A percentile compares a stretch with the other conserved stretches of the same genome.
These are phyloP conservation scores for Ctenodactylus gundi DNA, from an alignment of 2,113 vertebrate genomes.

Conservation along the genomic window DNA sequence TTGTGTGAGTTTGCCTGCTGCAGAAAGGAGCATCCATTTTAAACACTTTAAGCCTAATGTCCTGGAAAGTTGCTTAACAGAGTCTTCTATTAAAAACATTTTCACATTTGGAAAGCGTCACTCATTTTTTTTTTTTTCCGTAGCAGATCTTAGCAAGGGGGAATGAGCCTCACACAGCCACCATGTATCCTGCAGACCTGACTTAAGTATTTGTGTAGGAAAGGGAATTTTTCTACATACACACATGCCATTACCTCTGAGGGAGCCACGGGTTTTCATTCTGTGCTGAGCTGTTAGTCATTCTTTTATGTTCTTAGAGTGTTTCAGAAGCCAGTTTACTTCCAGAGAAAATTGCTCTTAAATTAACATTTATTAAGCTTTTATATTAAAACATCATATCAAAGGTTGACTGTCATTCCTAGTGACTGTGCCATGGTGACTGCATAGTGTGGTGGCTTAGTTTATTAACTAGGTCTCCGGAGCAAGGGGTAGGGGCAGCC, in stretches of 20 bases:
- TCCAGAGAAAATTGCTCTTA: conserved; percentile 61
- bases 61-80: conserved; percentile 70
- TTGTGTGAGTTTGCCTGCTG: not conserved
- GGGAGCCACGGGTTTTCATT: conserved; percentile 50
- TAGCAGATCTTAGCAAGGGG: not conserved
- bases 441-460: not conserved
- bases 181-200: not conserved
- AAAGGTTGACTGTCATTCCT: conserved; percentile 22
- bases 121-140: not conserved
- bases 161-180: not conserved
- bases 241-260: not conserved
- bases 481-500: not conserved
- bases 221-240: conserved; percentile 22
- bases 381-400: conserved; percentile 52
- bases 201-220: not conserved
- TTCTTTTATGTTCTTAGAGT: conserved; percentile 41
- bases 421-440: not conserved
- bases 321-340: conserved; percentile 58
- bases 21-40: conserved; percentile 45
- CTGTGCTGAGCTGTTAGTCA: conserved; percentile 13
- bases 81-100: conserved; percentile 63
- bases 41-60: conserved; percentile 59
- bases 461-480: not conserved
- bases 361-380: conserved; percentile 45
- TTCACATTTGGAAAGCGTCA: conserved; percentile 40